Evolutionary conservation across 2,888 invertebrate species (phyloP).

Genomic region (Nemapogon koenigi): DNA sequence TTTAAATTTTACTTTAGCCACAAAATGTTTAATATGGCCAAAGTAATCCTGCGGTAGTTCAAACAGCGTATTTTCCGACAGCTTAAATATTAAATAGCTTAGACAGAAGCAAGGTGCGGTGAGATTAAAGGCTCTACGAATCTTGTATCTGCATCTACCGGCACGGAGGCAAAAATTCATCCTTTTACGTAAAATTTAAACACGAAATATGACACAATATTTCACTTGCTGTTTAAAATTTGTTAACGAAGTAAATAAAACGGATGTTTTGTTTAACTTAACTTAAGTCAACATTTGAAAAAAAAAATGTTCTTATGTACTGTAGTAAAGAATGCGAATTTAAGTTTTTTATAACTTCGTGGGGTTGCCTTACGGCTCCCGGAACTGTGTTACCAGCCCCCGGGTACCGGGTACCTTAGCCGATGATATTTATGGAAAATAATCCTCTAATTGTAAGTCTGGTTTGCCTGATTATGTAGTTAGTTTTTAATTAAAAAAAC

Average conservation of each 20-base stretch:
- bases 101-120: conserved; percentile 8
- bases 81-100: conserved; percentile 11
- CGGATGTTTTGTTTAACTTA: neutral
- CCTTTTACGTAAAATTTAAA: neutral
- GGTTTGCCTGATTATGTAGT: too few relatives aligned
- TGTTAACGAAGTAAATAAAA: neutral
- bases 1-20: conserved; percentile 10
- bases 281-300: too few relatives aligned
- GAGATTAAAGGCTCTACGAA: conserved; percentile 1
- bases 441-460: too few relatives aligned
- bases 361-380: too few relatives aligned
- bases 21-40: conserved; percentile 6
- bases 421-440: too few relatives aligned
- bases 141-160: conserved; percentile 2
- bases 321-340: too few relatives aligned
- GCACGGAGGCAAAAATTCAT: too few relatives aligned
- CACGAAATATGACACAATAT: neutral
- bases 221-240: neutral
- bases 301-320: too few relatives aligned
- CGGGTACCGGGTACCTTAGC: too few relatives aligned
- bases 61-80: conserved; percentile 10
- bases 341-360: too few relatives aligned
- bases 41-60: conserved; percentile 7
- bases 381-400: too few relatives aligned
- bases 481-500: too few relatives aligned